Evolutionary conservation across 1,140 invertebrate species (phyloP).

Genomic region (Dendrolimus kikuchii): DNA sequence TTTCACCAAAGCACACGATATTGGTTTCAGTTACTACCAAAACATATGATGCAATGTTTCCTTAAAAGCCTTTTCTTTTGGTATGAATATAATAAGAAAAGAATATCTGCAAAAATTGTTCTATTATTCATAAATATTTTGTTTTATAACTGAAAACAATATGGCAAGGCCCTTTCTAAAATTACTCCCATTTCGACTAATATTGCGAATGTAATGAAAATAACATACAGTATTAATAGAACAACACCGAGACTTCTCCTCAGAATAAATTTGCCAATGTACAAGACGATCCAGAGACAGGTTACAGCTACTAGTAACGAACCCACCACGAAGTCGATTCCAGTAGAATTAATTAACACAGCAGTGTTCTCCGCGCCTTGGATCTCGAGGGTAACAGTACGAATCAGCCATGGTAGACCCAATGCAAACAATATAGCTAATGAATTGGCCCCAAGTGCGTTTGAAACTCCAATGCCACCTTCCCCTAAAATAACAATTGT

Average conservation of each 20-base stretch:
- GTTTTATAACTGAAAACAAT: too few relatives aligned
- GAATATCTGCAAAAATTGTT: background rate
- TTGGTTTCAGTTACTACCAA: too few relatives aligned
- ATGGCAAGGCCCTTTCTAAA: constrained; percentile 20
- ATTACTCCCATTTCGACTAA: constrained; percentile 54
- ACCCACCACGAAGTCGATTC: constrained; percentile 78
- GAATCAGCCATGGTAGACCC: constrained; percentile 88
- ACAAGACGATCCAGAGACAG: constrained; percentile 73
- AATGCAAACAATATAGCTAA: constrained; percentile 90
- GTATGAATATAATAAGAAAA: too few relatives aligned
- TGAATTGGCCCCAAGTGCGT: constrained; percentile 88
- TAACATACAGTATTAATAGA: constrained; percentile 73
- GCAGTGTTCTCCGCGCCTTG: constrained; percentile 52
- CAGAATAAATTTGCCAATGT: constrained; percentile 73
- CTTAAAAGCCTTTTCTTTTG: too few relatives aligned
- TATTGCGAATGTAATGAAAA: constrained; percentile 76
- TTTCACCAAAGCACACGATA: too few relatives aligned
- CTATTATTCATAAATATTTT: too few relatives aligned
- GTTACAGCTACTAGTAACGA: constrained; percentile 75
- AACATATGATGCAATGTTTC: too few relatives aligned
- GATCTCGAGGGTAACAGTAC: constrained; percentile 73
- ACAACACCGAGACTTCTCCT: constrained; percentile 74
- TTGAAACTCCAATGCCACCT: constrained; percentile 88
- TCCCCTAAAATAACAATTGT: constrained; percentile 75
- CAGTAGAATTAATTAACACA: constrained; percentile 73